phyloP scores from a whole-genome alignment of 2,113 vertebrate species.

The Elephas maximus region DNA sequence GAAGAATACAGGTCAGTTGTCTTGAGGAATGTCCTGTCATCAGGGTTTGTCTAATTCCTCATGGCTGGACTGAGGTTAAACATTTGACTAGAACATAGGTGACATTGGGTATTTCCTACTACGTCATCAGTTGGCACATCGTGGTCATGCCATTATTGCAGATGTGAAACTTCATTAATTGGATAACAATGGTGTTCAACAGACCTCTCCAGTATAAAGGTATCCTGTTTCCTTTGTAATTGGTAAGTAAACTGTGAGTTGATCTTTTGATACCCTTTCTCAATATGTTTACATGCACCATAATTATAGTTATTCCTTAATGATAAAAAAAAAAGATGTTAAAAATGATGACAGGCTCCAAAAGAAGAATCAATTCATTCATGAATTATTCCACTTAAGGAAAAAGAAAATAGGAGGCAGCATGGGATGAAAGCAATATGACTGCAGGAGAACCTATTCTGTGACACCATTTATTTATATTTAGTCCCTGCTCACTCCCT shows the following conservation, averaged over 20 bases:
- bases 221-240: neutral
- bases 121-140: neutral
- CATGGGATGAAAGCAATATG: neutral
- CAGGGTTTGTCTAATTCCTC: neutral
- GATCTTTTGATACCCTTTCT: neutral
- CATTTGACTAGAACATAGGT: neutral
- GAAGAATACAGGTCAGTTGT: neutral
- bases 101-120: neutral
- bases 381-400: neutral
- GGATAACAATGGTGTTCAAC: neutral
- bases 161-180: neutral
- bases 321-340: neutral
- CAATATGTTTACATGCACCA: neutral
- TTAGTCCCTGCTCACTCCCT: neutral
- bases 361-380: neutral
- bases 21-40: neutral
- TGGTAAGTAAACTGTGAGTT: neutral
- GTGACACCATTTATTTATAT: neutral
- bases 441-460: neutral
- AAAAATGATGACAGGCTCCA: neutral
- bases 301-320: neutral
- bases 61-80: neutral
- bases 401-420: neutral
- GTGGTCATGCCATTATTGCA: neutral
- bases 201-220: neutral